Evolutionary conservation across 2,113 vertebrate species (phyloP).

Genomic region (Fregata magnificens): DNA sequence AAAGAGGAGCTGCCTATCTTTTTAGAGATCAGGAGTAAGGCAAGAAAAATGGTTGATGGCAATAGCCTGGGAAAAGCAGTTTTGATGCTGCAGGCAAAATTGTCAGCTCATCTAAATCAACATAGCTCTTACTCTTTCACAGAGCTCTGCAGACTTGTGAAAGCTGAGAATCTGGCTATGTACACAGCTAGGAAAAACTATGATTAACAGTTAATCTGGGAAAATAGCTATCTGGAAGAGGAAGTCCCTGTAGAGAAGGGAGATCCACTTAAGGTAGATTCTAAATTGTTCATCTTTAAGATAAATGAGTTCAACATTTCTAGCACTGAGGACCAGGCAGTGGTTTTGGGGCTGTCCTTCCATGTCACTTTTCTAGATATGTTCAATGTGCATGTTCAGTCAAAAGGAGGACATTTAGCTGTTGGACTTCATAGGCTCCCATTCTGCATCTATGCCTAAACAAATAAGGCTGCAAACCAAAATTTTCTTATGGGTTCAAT

Average conservation of each 20-base stretch:
- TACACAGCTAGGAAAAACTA: neutral
- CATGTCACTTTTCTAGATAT: neutral
- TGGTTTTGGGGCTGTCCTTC: neutral
- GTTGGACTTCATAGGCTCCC: neutral
- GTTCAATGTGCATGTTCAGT: neutral
- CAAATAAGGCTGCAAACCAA: neutral
- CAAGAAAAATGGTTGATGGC: neutral
- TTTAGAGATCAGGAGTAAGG: neutral
- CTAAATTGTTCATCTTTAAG: neutral
- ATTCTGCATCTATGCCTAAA: neutral
- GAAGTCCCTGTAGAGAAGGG: neutral
- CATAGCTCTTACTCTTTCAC: neutral
- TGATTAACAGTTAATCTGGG: neutral
- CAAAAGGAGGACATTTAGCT: neutral
- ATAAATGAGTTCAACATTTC: neutral
- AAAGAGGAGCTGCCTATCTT: neutral
- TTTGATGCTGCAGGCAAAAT: neutral
- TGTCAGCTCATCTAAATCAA: neutral
- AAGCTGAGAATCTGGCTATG: neutral
- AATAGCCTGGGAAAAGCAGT: neutral
- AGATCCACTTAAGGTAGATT: neutral
- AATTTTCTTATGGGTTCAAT: neutral
- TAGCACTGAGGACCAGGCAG: neutral
- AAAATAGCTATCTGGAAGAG: neutral
- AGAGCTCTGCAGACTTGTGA: neutral